phyloP scores from a whole-genome alignment of 2,113 vertebrate species.

The Marmota monax region DNA sequence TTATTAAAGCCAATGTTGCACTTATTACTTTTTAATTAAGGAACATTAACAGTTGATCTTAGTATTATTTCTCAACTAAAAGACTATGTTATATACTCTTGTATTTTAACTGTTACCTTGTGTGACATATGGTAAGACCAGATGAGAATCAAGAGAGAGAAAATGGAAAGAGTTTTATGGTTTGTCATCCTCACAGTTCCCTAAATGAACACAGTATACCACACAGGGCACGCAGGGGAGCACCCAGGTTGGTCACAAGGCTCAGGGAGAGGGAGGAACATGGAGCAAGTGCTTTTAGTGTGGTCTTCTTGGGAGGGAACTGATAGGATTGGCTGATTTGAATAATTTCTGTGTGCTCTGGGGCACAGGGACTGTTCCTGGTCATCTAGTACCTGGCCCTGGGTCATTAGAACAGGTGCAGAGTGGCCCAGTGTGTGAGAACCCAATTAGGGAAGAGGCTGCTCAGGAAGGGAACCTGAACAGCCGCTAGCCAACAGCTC shows the following conservation, averaged over 20 bases:
- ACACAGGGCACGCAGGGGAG: not conserved
- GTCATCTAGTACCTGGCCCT: too few species aligned
- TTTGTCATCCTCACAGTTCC: not conserved
- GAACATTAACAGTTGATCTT: constrained; percentile 1
- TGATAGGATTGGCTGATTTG: too few species aligned
- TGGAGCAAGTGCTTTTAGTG: too few species aligned
- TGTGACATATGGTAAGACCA: not conserved
- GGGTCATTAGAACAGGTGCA: too few species aligned
- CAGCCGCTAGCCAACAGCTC: too few species aligned
- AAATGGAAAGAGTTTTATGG: not conserved
- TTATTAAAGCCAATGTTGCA: constrained; percentile 4
- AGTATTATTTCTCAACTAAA: constrained; percentile 33
- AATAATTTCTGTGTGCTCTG: too few species aligned
- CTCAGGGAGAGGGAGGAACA: too few species aligned
- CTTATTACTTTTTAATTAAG: constrained; percentile 34
- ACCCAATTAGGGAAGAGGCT: too few species aligned
- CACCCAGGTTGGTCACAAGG: not conserved
- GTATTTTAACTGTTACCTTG: constrained; percentile 15
- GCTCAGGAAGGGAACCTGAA: too few species aligned
- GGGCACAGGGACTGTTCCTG: too few species aligned
- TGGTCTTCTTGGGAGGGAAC: too few species aligned
- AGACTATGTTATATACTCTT: not conserved
- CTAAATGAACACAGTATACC: not conserved
- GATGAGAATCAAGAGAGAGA: not conserved
- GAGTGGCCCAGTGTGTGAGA: too few species aligned